These are phyloP conservation scores for Drosophila takahashii DNA, from an alignment of 1,140 invertebrate species.

Conservation along the genomic window DNA sequence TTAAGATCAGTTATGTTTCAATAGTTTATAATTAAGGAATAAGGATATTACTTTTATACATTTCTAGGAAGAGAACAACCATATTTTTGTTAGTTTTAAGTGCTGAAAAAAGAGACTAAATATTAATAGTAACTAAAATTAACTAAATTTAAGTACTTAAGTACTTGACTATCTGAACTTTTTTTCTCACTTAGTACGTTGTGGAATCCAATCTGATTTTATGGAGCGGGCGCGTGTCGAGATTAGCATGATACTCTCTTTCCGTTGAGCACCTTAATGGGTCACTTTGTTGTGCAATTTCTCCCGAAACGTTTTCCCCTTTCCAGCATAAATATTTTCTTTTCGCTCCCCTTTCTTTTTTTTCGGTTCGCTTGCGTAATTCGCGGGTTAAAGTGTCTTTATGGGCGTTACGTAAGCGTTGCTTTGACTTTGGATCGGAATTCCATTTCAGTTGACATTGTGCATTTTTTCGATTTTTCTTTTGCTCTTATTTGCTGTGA, in stretches of 20 bases:
- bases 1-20: too few species aligned
- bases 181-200: not conserved
- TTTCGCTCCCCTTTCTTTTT: slow-evolving; percentile 26
- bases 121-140: too few species aligned
- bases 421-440: slow-evolving; percentile 75
- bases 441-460: slow-evolving; percentile 60
- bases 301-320: slow-evolving; percentile 16
- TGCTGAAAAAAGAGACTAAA: too few species aligned
- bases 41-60: too few species aligned
- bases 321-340: slow-evolving; percentile 32
- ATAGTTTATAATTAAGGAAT: too few species aligned
- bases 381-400: not conserved
- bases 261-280: slow-evolving; percentile 16
- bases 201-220: not conserved
- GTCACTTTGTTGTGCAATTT: slow-evolving; percentile 41
- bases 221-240: slow-evolving; percentile 35
- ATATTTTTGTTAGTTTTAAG: too few species aligned
- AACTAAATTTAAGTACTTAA: not conserved
- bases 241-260: slow-evolving; percentile 9
- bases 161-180: not conserved
- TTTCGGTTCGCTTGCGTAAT: slow-evolving; percentile 56
- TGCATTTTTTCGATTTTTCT: slow-evolving; percentile 42
- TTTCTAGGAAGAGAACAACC: too few species aligned
- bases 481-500: slow-evolving; percentile 10
- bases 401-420: slow-evolving; percentile 64